Evolutionary conservation across 2,113 vertebrate species (phyloP), one percentile per base, ranked within the genome.

Genomic region (Oplegnathus fasciatus): DNA sequence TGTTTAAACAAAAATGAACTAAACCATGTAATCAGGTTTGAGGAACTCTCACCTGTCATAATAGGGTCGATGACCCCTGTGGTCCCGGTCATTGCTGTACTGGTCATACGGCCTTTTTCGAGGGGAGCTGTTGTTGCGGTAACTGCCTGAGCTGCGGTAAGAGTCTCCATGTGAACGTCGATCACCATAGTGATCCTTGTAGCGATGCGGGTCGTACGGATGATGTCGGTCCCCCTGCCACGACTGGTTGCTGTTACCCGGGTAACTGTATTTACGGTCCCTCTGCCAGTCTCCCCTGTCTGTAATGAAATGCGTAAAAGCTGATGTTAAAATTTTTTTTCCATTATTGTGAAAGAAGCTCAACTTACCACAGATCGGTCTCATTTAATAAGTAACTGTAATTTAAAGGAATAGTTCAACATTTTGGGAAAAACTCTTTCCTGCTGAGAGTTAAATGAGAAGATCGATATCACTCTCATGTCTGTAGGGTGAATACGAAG

Each of bases 221-320:
- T 98, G 97, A 80, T 99, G 97, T 5, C 98, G 93, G n/a, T 99
- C 98, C 4, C 97, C 95, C 2, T 96, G 96, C 98, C 98, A 99
- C 0, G 97, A 90, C 26, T 96, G 95, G 89, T 94, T 97, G 92
- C 94, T 97, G 90, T 95, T 97, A 30, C 95, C 83, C 0, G 97
- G 96, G 0, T 99, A 99, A 80, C 9, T 95, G 91, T 99, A 99
- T 87, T 99, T 98, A 1, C 98, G 96, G 34, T 99, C 98, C 81
- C 98, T 94, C 90, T 97, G 97, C 97, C 98, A 99, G 28, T 99
- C 98, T 22, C 97, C 97, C 88, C 98, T 94, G 55, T 99, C 98
- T 99, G 95, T 17, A 22, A 82, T 0, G 0, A 72, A 78, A 70
- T n/a, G 80, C 57, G 71, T 44, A 17, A 9, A 34, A 22, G 18